Base-by-base conservation (phyloP, 2,797 vertebrate species). In the Kryptopterus vitreolus region DNA sequence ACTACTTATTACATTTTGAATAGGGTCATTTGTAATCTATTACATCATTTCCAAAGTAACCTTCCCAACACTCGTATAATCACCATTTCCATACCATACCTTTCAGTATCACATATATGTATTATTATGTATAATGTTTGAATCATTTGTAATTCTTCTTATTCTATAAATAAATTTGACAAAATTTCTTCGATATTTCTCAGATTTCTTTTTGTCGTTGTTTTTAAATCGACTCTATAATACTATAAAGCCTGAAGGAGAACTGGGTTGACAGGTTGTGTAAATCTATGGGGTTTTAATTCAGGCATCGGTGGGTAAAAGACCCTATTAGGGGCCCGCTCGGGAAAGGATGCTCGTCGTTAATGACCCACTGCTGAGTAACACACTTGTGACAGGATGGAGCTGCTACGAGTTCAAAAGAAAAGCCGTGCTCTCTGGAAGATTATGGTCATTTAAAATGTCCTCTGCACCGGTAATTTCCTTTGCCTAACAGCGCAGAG, bases 371-470 rank as follows among this genome's bases (percentile, higher is more conserved):
- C 83, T 79, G 82, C 86, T 86, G 88, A 89, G 87, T 90, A 89
- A 92, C 89, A 89, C 83, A 86, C 88, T 92, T 66, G 83, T 88
- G 88, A 87, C 84, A 86, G 79, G 88, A 91, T 91, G 81, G 72
- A 86, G 85, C 87, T 84, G 87, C 84, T 86, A 82, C 65, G 78
- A 85, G 92, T 94, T 94, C 93, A 93, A 93, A 94, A 90, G 87
- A 87, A 86, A 77, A 81, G 82, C 48, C 80, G 63, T 66, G 80
- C 57, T 70, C 81, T 79, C 69, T 71, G 83, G 82, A 86, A 90
- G 92, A 92, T 92, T 92, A 91, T 83, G 86, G 82, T 86, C 75
- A 84, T 89, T 88, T 91, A 88, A 89, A 82, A 85, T 74, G 83
- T 89, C 89, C 91, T 87, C 74, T 69, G 87, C 80, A 73, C 12